phyloP scores from a whole-genome alignment of 2,797 vertebrate species.

The Pangasius djambal region DNA sequence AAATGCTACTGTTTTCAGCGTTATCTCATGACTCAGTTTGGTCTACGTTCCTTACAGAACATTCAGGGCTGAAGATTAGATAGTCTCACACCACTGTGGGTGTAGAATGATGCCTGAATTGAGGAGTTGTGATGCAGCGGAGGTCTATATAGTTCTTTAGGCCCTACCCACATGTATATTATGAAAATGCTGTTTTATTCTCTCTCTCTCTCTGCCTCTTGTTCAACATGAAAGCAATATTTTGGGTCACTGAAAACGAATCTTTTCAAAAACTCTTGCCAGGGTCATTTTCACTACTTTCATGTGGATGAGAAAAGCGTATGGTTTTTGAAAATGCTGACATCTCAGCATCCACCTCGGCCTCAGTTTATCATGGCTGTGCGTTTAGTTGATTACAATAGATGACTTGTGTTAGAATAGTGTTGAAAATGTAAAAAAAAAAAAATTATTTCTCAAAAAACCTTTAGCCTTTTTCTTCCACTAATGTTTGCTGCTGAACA shows the following conservation, averaged over 20 bases:
- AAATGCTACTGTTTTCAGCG: not conserved
- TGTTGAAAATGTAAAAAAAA: too few relatives aligned
- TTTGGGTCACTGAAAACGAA: not conserved
- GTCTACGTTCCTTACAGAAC: not conserved
- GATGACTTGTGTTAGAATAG: too few relatives aligned
- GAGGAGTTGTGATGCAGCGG: not conserved
- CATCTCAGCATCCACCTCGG: too few relatives aligned
- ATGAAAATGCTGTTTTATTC: too few relatives aligned
- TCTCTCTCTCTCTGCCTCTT: not conserved
- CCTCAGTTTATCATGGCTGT: too few relatives aligned
- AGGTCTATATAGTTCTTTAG: not conserved
- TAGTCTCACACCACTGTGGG: not conserved
- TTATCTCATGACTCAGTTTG: not conserved
- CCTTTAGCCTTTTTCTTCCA: too few relatives aligned
- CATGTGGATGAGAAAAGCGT: not conserved
- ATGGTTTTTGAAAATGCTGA: not conserved
- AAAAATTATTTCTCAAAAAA: too few relatives aligned
- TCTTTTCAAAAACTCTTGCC: not conserved
- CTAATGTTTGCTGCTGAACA: not conserved
- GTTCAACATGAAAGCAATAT: not conserved
- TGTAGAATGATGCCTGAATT: not conserved
- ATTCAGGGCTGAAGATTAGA: not conserved
- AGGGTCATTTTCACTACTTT: not conserved
- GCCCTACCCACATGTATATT: not conserved
- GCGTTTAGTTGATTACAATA: too few relatives aligned